Conservation (phyloP, 1,140 invertebrate species). For the Manduca sexta region DNA sequence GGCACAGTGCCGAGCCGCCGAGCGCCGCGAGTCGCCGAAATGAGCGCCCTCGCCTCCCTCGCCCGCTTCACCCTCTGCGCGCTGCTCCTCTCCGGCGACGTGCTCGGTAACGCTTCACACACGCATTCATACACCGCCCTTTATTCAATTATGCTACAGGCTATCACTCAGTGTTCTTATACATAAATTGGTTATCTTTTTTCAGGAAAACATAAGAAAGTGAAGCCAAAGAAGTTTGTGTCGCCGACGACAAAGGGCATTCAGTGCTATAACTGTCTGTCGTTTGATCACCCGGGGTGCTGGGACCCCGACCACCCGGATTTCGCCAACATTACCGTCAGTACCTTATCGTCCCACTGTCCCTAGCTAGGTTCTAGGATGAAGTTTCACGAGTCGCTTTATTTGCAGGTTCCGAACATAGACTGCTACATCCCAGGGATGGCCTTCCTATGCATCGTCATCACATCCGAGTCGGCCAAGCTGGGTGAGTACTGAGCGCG, state of each 20-base stretch:
- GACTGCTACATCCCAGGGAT: conserved; percentile 66
- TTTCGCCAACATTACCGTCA: conserved; percentile 54
- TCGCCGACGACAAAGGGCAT: conserved; percentile 54
- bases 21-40: conserved; percentile 12
- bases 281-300: conserved; percentile 61
- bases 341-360: conserved; percentile 3
- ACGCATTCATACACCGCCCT: no score
- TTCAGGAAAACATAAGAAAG: conserved; percentile 54
- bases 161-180: no score
- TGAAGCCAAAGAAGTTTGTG: conserved; percentile 52
- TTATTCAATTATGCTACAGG: no score
- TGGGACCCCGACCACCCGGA: conserved; percentile 65
- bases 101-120: conserved; percentile 25
- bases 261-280: conserved; percentile 64
- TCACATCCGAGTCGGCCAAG: conserved; percentile 61
- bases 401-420: conserved; percentile 53
- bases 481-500: conserved; percentile 20
- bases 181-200: no score
- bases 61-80: conserved; percentile 23
- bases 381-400: neutral
- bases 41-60: conserved; percentile 29
- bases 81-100: conserved; percentile 23
- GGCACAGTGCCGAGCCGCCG: conserved; percentile 2
- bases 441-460: conserved; percentile 59
- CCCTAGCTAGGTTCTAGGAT: no score